Evolutionary conservation across 2,888 invertebrate genomes (phyloP).

Genomic region (Apodemia zela): DNA sequence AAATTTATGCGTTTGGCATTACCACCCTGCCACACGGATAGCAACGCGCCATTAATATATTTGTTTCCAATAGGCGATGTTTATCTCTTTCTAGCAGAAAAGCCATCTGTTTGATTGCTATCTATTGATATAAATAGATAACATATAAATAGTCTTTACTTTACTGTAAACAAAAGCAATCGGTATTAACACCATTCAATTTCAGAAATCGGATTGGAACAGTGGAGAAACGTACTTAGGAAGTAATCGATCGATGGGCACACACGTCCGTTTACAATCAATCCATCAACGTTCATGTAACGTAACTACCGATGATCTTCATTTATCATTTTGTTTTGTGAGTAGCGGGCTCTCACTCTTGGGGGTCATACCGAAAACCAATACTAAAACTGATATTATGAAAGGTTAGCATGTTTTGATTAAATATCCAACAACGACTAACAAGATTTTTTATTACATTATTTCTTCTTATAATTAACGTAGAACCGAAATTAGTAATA

Average conservation of each 20-base stretch:
- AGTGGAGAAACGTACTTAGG: slow-evolving; percentile 34
- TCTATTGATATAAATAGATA: too few relatives aligned
- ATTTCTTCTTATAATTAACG: too few relatives aligned
- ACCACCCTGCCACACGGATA: too few relatives aligned
- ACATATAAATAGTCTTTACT: too few relatives aligned
- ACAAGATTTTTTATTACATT: neutral
- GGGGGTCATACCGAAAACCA: slow-evolving; percentile 56
- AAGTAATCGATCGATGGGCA: slow-evolving; percentile 75
- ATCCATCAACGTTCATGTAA: slow-evolving; percentile 78
- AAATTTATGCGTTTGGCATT: too few relatives aligned
- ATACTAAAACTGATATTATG: slow-evolving; percentile 19
- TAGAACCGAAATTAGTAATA: too few relatives aligned
- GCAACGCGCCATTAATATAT: too few relatives aligned
- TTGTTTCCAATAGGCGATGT: too few relatives aligned
- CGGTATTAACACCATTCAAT: too few relatives aligned
- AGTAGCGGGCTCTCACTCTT: slow-evolving; percentile 63
- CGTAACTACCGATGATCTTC: slow-evolving; percentile 73
- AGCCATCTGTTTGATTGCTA: too few relatives aligned
- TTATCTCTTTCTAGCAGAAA: too few relatives aligned
- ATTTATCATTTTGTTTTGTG: slow-evolving; percentile 78
- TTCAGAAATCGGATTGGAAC: neutral
- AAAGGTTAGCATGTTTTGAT: slow-evolving; percentile 5
- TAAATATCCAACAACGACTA: neutral
- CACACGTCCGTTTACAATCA: slow-evolving; percentile 71
- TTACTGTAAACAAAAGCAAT: too few relatives aligned